Conservation (phyloP, 2,888 invertebrate species). For the Seladonia tumulorum region DNA sequence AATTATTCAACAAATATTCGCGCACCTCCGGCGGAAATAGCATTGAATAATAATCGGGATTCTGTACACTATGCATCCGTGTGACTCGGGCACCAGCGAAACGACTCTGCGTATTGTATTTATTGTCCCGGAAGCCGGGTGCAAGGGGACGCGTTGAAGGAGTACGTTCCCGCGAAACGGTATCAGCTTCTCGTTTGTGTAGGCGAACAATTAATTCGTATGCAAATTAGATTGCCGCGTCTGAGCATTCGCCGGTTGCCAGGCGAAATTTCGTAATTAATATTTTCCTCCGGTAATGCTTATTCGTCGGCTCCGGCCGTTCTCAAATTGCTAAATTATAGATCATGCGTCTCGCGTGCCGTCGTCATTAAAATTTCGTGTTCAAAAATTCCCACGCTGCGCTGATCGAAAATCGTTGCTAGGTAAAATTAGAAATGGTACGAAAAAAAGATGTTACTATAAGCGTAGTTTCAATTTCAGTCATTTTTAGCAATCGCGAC, state of each 20-base stretch:
- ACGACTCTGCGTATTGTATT: constrained; percentile 34
- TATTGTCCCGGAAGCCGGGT: background rate
- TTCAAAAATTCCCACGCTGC: no score
- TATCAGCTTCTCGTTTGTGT: background rate
- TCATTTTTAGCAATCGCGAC: no score
- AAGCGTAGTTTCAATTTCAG: no score
- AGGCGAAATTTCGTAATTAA: constrained; percentile 6
- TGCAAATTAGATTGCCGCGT: background rate
- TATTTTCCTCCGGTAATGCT: background rate
- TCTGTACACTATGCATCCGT: background rate
- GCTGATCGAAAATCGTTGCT: no score
- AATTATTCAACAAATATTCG: constrained; percentile 47
- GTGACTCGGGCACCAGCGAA: constrained; percentile 16
- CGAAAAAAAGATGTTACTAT: no score
- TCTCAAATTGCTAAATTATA: background rate
- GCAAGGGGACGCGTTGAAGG: constrained; percentile 18
- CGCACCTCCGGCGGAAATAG: constrained; percentile 4
- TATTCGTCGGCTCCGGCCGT: background rate
- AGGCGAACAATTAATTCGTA: constrained; percentile 13
- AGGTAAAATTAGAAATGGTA: no score
- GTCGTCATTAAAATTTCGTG: background rate
- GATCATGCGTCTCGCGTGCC: background rate
- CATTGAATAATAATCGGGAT: constrained; percentile 41
- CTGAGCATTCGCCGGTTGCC: background rate
- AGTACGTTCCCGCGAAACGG: constrained; percentile 22